Base-by-base conservation (phyloP, 2,113 vertebrate genomes). In the Erpornis zantholeuca region DNA sequence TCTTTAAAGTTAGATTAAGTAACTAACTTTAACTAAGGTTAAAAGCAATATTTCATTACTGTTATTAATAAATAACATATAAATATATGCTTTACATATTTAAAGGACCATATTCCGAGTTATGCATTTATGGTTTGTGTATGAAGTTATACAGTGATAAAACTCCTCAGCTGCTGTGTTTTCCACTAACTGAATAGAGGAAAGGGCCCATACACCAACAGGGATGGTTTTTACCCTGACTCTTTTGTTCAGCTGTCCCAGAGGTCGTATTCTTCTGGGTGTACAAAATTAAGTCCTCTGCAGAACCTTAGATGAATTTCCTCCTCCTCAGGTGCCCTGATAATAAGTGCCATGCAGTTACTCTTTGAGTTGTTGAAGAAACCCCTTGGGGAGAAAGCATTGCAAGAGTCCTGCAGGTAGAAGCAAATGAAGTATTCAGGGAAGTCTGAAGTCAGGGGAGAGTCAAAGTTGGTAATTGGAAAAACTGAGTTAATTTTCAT, bases 31-130 rank as follows among this genome's bases (percentile, higher is more conserved):
- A n/a, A n/a, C n/a, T n/a, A n/a, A 52, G 29, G 24, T 88, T 87
- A 95, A 84, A 83, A 73, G 33, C 38, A 82, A 6, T 95, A 64
- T 94, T 94, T 97, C 68, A 57, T 78, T 75, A 40, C 36, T 63
- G 27, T 57, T 95, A 53, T 80, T 90, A 63, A 66, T 85, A 38
- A 42, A n/a, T n/a, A n/a, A n/a, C n/a, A n/a, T n/a, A n/a, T n/a
- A n/a, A n/a, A n/a, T n/a, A n/a, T n/a, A 79, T 40, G 52, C 33
- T 44, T 90, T 57, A 20, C 29, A 17, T 90, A 35, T 92, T 94
- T 92, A 92, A 80, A 71, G 61, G 36, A 15, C 59, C 16, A 20
- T 82, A 85, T 85, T 95, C 69, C 38, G 77, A 53, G 47, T 88
- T 78, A 36, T 9, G 22, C 31, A 52, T 73, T 92, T 84, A 40